A percentile compares a stretch with the other conserved stretches of the same genome.
Evolutionary conservation across 2,113 vertebrate genomes (phyloP).

Genomic region (Bungarus multicinctus): DNA sequence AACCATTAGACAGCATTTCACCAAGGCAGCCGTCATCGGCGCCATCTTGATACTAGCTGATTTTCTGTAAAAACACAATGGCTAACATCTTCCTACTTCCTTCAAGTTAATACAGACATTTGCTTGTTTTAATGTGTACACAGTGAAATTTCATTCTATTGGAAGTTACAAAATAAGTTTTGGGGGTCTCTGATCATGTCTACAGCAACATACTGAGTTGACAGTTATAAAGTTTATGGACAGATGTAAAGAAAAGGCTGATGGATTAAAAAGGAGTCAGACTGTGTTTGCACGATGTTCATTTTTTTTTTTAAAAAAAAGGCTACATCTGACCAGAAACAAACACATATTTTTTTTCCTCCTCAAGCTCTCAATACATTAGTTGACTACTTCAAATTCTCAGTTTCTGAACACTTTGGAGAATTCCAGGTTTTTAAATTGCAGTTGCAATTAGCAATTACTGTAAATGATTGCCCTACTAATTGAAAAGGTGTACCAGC

Average conservation of each 20-base stretch:
- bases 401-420: conserved; percentile 43
- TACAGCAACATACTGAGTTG: conserved; percentile 65
- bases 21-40: no score
- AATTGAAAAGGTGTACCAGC: conserved; percentile 38
- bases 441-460: conserved; percentile 49
- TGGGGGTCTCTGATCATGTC: conserved; percentile 66
- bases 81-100: neutral
- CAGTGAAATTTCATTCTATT: conserved; percentile 49
- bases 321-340: conserved; percentile 60
- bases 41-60: conserved; percentile 32
- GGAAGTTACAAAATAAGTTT: conserved; percentile 52
- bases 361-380: conserved; percentile 37
- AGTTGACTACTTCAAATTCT: conserved; percentile 55
- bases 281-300: conserved; percentile 50
- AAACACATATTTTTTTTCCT: conserved; percentile 49
- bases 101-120: neutral
- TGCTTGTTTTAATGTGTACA: conserved; percentile 50
- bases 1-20: no score
- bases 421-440: conserved; percentile 48
- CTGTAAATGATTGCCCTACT: conserved; percentile 47
- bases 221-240: conserved; percentile 73
- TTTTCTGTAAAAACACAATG: conserved; percentile 47
- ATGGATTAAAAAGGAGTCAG: conserved; percentile 70
- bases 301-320: conserved; percentile 56
- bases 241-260: conserved; percentile 74